phyloP scores from a whole-genome alignment of 2,888 invertebrate species.

The Pachymerium ferrugineum region DNA sequence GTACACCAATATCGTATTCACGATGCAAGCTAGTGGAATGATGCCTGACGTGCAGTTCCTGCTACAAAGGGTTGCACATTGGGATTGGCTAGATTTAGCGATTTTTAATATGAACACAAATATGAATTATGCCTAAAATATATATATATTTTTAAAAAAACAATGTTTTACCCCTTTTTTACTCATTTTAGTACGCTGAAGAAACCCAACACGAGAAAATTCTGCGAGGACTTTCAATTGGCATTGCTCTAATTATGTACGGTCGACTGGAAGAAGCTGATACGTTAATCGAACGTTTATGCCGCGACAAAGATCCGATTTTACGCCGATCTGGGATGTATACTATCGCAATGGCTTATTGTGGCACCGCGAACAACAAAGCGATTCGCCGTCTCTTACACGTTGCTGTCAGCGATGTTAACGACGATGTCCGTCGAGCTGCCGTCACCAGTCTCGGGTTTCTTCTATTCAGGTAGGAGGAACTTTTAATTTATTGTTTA shows the following conservation, averaged over 20 bases:
- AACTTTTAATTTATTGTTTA: not conserved
- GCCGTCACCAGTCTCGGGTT: slow-evolving; percentile 99
- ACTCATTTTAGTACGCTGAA: slow-evolving; percentile 66
- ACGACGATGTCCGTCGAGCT: slow-evolving; percentile 96
- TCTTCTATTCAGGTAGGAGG: slow-evolving; percentile 73
- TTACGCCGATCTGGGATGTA: slow-evolving; percentile 95
- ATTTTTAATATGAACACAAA: no score
- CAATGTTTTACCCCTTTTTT: not conserved
- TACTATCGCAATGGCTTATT: slow-evolving; percentile 96
- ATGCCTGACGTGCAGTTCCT: no score
- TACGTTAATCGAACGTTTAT: slow-evolving; percentile 78
- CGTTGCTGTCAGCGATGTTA: slow-evolving; percentile 96
- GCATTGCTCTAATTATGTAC: slow-evolving; percentile 94
- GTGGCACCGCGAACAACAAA: slow-evolving; percentile 94
- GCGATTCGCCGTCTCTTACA: slow-evolving; percentile 91
- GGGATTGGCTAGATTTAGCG: no score
- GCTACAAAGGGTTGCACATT: no score
- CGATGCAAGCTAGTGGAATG: no score
- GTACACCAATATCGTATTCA: no score
- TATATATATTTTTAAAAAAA: no score
- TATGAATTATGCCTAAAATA: no score
- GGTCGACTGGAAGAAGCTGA: slow-evolving; percentile 96
- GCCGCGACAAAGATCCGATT: slow-evolving; percentile 90
- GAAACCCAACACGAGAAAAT: slow-evolving; percentile 99
- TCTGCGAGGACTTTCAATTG: slow-evolving; percentile 90